phyloP scores from a whole-genome alignment of 2,797 vertebrate genomes.

The Emys orbicularis region DNA sequence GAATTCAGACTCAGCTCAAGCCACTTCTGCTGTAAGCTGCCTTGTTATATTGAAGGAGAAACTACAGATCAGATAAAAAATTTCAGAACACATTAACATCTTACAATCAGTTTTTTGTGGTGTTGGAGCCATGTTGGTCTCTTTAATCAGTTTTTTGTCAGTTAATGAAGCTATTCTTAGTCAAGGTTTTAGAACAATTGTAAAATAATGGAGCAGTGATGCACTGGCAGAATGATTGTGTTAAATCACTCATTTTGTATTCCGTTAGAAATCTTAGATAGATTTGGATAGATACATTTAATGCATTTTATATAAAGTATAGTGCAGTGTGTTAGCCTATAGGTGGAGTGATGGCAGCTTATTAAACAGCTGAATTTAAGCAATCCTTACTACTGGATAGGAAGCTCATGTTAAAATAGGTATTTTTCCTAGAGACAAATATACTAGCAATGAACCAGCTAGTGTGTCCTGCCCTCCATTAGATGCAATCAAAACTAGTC shows the following conservation, averaged over 20 bases:
- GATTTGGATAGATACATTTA: neutral
- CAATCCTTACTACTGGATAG: neutral
- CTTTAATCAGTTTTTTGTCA: neutral
- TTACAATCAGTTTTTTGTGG: neutral
- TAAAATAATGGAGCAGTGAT: neutral
- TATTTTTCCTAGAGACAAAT: neutral
- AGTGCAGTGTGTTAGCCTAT: neutral
- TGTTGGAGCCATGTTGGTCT: neutral
- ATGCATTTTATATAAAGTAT: neutral
- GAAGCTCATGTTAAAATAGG: neutral
- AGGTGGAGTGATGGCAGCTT: neutral
- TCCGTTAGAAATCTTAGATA: too few relatives aligned
- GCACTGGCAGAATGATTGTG: neutral
- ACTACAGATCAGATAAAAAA: conserved; percentile 48
- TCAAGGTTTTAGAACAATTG: neutral
- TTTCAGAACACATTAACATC: conserved; percentile 64
- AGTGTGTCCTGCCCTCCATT: neutral
- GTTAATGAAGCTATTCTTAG: conserved; percentile 48
- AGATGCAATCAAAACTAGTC: neutral
- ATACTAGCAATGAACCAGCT: neutral
- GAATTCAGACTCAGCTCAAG: conserved; percentile 46
- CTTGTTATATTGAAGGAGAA: neutral
- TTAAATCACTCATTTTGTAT: neutral
- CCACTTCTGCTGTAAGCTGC: conserved; percentile 38
- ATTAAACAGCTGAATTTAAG: neutral